Evolutionary conservation across 2,888 invertebrate species (phyloP), one percentile per base, ranked within the genome.

Genomic region (Unio delphinus): DNA sequence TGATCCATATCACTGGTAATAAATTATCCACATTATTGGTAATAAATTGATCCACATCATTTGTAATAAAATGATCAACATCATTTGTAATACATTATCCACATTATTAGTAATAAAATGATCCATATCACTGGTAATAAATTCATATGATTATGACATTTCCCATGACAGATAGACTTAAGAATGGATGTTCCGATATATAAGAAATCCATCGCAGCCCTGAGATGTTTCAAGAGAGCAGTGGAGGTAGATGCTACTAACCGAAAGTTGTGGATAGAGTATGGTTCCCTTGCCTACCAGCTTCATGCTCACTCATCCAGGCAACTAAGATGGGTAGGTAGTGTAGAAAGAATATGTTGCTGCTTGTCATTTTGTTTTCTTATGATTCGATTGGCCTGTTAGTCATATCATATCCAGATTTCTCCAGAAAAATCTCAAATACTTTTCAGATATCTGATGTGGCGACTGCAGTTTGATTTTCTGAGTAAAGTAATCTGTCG

Each of bases 251-350:
- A 95, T 76, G 93, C 94, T 1, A 79, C 82, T 5, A 93, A 93
- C 55, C 94, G 95, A 85, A 89, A 88, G 74, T 91, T 97, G 83
- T 95, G 95, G 95, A 95, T 96, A 67, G 98, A 98, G 88, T 96
- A 94, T 87, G 98, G 97, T 4, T 94, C 94, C 56, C 95, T 97
- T 85, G 95, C 95, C 3, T 98, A 98, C 85, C 94, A 94, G 80
- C 93, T 97, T 23, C 96, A 96, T 89, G 95, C 97, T 0, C 96
- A 95, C 89, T 95, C 96, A 87, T 96, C 96, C 0, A 92, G 97
- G 70, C 92, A 95, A 67, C 91, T 97, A 65, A 96, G 95, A 88
- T 94, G 94, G 89, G 95, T 95, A 64, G 92, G 69, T 54, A 18
- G n/a, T 23, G 2, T 28, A 8, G 26, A 45, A 15, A 8, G 59